A percentile compares a stretch with the other conserved stretches of the same genome.
These are phyloP conservation scores for Mesocricetus auratus DNA, from an alignment of 2,113 vertebrate genomes.

Conservation along the genomic window DNA sequence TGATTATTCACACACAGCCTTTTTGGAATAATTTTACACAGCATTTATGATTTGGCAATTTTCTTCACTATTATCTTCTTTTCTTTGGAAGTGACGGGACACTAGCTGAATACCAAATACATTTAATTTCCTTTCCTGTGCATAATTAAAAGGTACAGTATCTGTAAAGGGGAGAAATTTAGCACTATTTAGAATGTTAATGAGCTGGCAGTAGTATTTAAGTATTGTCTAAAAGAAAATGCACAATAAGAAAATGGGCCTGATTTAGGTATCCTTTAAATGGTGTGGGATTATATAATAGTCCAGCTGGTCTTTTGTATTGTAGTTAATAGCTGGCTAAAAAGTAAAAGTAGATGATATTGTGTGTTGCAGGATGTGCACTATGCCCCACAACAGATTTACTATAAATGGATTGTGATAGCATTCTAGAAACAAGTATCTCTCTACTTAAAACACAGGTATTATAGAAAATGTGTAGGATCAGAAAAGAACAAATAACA, in stretches of 20 bases:
- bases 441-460: neutral
- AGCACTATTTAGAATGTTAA: constrained; percentile 37
- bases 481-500: constrained; percentile 27
- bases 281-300: neutral
- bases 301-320: neutral
- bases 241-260: constrained; percentile 14
- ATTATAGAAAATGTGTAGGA: constrained; percentile 19
- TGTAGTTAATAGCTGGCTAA: neutral
- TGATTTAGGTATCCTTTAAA: neutral
- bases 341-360: constrained; percentile 7
- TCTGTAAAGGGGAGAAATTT: constrained; percentile 29
- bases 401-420: neutral
- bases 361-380: neutral
- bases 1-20: constrained; percentile 48
- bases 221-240: constrained; percentile 45
- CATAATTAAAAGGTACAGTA: constrained; percentile 27
- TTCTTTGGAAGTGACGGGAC: constrained; percentile 35
- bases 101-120: constrained; percentile 36
- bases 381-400: neutral
- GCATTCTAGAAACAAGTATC: neutral
- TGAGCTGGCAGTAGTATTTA: constrained; percentile 6
- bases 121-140: constrained; percentile 45
- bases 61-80: constrained; percentile 39
- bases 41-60: constrained; percentile 33
- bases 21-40: constrained; percentile 59